Evolutionary conservation across 2,797 vertebrate genomes (phyloP).

Genomic region (Cyclura pinguis): DNA sequence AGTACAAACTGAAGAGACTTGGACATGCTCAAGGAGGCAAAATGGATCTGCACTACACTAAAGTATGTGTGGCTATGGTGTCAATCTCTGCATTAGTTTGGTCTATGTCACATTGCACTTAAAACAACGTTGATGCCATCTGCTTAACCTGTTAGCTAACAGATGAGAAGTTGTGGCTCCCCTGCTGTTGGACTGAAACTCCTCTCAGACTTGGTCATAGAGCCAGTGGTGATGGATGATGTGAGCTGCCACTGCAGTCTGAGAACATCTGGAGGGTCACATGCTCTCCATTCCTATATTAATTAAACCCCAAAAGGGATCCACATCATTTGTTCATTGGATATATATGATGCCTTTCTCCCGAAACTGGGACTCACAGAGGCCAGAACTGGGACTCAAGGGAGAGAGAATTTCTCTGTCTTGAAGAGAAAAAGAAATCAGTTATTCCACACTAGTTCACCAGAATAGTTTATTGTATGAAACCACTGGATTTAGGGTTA

Average conservation of each 20-base stretch:
- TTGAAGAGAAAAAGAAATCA: neutral
- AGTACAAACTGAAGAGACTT: neutral
- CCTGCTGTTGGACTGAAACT: too few species aligned
- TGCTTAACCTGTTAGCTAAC: neutral
- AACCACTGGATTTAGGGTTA: neutral
- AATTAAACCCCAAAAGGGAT: neutral
- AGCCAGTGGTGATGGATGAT: too few species aligned
- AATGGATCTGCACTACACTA: neutral
- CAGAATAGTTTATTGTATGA: neutral
- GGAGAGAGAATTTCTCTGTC: neutral
- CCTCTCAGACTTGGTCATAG: too few species aligned
- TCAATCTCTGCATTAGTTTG: neutral
- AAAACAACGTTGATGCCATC: neutral
- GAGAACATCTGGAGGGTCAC: too few species aligned
- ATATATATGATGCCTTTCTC: too few species aligned
- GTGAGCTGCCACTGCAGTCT: too few species aligned
- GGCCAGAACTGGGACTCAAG: too few species aligned
- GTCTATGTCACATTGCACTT: neutral
- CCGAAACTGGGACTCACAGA: too few species aligned
- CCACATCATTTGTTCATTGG: neutral
- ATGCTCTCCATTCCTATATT: too few species aligned
- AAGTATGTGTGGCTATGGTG: neutral
- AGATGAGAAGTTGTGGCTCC: too few species aligned
- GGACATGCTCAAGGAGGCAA: neutral
- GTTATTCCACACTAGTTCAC: neutral